Evolutionary conservation across 1,140 invertebrate species (phyloP), one percentile per base, ranked within the genome.

Genomic region (Heliconius himera): DNA sequence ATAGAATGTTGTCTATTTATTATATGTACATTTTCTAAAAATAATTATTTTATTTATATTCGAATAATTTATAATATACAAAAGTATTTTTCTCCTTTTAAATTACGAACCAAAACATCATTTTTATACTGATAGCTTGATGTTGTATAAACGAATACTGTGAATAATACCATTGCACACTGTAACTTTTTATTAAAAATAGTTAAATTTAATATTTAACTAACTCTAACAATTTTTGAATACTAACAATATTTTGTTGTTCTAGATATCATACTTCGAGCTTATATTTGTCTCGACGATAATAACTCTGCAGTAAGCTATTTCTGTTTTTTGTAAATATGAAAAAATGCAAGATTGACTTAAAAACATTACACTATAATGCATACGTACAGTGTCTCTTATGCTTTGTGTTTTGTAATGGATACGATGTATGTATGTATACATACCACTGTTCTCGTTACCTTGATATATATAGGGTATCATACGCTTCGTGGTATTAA

Each of bases 401-500:
- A 60, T 13, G 22, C 13, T 46, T 46, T 46, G 41, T 46, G 1
- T 11, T 66, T 66, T 66, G 60, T 66, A 66, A 66, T 66, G 26
- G 60, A 60, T 26, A 60, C 51, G 54, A 51, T 20, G 8, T 3
- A n/a, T 56, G 3, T 2, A 8, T 13, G 22, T 26, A 66, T 29
- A 13, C 29, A 16, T 6, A 29, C 22, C 60, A 66, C 60, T 66
- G 26, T n/a, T 29, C 60, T 66, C 26, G 60, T 66, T 66, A 29
- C 60, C 22, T 66, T 66, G 60, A 66, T 26, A 29, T 66, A 66
- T 29, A 66, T 66, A 66, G 8, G 9, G 22, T 66, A 66, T 29
- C 60, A 29, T 66, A 66, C 60, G 60, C 54, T 60, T 60, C 54
- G n/a, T 46, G 41, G 41, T 60, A 66, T 29, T 66, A 66, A 26